Base-by-base conservation (phyloP, 2,797 vertebrate species). In the Botia kubotai region DNA sequence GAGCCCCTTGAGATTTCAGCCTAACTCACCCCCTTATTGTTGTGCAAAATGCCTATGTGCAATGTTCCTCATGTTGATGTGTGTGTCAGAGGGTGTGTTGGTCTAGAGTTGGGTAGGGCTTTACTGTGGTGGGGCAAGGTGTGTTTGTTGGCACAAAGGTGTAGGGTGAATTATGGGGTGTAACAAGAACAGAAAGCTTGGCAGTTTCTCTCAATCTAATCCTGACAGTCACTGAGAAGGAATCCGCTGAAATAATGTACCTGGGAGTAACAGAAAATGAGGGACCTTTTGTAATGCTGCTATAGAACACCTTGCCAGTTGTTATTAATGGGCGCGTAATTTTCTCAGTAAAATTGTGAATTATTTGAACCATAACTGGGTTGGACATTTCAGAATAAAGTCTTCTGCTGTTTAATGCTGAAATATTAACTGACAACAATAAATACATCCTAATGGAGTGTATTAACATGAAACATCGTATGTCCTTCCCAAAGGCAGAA, bases 131-230 rank as follows among this genome's bases (percentile, higher is more conserved):
- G 2, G 36, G 29, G 58, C n/a, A 67, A 73, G 53, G 33, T 69
- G 19, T 84, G 78, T 58, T 58, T 67, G 29, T 48, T 68, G 29
- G 70, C 43, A 72, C 80, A 66, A 68, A 14, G 65, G 17, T 50
- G 65, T 10, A 29, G 6, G 11, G 21, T 29, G 13, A 52, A 69
- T 71, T 19, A 76, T 21, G 1, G 60, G 13, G 16, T 62, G 14
- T 39, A 79, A 23, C 46, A 75, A 36, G 4, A 33, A 65, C 29
- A 6, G 21, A 74, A 60, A 53, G n/a, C 19, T 29, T 21, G 21
- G 23, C 2, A 55, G 4, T 4, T 3, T 67, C 26, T 63, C 7
- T 39, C 3, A 39, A 36, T 57, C 14, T 19, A 77, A 60, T 16
- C 29, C 12, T 3, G 12, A 29, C 17, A 48, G 39, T 14, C 39